Base-by-base conservation (phyloP, 2,113 vertebrate species). In the Pithys albifrons region DNA sequence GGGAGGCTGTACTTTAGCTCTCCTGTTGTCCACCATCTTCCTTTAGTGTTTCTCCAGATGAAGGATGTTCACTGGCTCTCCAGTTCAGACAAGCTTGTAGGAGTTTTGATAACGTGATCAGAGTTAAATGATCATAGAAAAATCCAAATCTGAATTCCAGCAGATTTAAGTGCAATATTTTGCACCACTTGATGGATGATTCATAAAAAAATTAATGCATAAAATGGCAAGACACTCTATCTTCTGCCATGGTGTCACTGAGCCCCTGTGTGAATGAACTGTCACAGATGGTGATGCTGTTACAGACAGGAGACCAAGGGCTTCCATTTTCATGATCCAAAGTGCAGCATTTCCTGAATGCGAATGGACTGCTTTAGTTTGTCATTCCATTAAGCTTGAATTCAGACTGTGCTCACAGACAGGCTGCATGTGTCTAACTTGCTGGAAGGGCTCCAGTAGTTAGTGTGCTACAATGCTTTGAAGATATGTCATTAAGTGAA, bases 181-280 rank as follows among this genome's bases (percentile, higher is more conserved):
- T 84, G 10, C 9, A 39, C 33, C 67, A 7, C 14, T 89, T 0
- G 0, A 28, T 19, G 39, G 31, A 43, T 43, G 20, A 67, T 48
- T 52, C 14, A 22, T 58, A 25, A 62, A 86, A 91, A 91, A 77
- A 27, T 43, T 62, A 51, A 59, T 55, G 33, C 19, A 62, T 41
- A 45, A 73, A 83, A 66, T 16, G 22, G 22, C 11, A 54, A 66
- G 25, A 39, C 6, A 15, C 27, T 25, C 27, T 22, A 14, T 85
- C 29, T 43, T 88, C 49, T 66, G 9, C 23, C 17, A 4, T 1
- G 1, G 35, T 12, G 11, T 3, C 6, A 1, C 18, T 2, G 1
- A 58, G 28, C 6, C 51, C 2, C 3, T n/a, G 13, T 31, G 19
- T 39, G 28, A 85, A 54, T 17, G 14, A 61, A 41, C 22, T 79